These are phyloP conservation scores for Mormyrus iriodes DNA, from an alignment of 2,113 vertebrate genomes.

Conservation along the genomic window DNA sequence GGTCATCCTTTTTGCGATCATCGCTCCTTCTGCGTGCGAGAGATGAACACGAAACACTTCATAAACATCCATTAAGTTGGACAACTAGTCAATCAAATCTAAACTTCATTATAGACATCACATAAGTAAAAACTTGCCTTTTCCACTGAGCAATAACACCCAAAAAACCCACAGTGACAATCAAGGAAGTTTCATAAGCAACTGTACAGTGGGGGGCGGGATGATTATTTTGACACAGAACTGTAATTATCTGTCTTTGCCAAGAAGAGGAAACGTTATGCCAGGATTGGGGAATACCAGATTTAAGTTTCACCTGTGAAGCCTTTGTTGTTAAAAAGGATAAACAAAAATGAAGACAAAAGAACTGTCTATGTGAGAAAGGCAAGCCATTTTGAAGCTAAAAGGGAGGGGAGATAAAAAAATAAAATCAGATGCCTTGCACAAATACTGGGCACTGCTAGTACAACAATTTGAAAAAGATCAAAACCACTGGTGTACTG, in stretches of 20 bases:
- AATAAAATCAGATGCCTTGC: no score
- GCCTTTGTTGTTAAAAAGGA: no score
- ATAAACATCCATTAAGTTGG: neutral
- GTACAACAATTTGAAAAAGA: no score
- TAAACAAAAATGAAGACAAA: no score
- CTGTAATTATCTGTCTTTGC: no score
- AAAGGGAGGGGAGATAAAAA: neutral
- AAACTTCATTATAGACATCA: neutral
- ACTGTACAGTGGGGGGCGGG: neutral
- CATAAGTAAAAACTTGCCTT: neutral
- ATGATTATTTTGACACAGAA: neutral
- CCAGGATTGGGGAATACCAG: no score
- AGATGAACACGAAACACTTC: neutral
- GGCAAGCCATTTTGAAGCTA: no score
- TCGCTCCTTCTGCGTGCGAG: conserved; percentile 76
- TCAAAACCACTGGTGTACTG: neutral
- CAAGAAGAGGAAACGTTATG: no score
- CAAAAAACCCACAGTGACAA: neutral
- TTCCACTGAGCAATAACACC: neutral
- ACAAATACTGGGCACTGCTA: no score
- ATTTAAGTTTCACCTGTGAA: no score
- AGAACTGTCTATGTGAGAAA: no score
- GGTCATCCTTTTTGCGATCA: conserved; percentile 92
- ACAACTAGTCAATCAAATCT: neutral
- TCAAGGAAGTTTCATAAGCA: neutral